Percentiles rank a stretch among this genome's conserved stretches.
These are phyloP conservation scores for Budorcas taxicolor DNA, from an alignment of 2,113 vertebrate species.

Conservation along the genomic window DNA sequence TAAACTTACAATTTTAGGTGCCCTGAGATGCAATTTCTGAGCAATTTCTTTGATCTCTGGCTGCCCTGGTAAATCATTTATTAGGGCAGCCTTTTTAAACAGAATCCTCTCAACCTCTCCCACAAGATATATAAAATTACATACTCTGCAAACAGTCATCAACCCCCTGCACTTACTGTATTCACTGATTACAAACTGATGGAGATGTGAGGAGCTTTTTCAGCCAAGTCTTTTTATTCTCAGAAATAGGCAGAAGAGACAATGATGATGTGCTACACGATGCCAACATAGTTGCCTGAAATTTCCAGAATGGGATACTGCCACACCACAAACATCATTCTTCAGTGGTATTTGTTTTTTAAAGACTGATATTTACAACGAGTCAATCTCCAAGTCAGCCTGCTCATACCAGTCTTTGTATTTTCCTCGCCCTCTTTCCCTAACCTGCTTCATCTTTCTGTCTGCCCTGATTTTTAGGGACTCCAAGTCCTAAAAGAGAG, in stretches of 20 bases:
- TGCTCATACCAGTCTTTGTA: neutral
- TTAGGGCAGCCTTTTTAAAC: conserved; percentile 64
- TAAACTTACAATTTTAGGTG: conserved; percentile 73
- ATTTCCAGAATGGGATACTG: neutral
- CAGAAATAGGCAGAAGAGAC: conserved; percentile 18
- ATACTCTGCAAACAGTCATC: conserved; percentile 45
- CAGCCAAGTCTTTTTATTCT: conserved; percentile 14
- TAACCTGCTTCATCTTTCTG: neutral
- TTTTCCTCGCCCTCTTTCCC: neutral
- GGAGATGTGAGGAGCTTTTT: neutral
- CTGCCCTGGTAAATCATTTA: conserved; percentile 73
- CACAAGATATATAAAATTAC: conserved; percentile 71
- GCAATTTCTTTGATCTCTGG: conserved; percentile 68
- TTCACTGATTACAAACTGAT: conserved; percentile 49
- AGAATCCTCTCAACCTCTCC: conserved; percentile 67
- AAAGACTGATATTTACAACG: neutral
- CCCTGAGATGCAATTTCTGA: conserved; percentile 68
- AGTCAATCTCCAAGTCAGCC: neutral
- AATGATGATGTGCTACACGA: neutral
- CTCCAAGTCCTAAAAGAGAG: neutral
- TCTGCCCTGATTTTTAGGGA: neutral
- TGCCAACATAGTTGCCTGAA: neutral
- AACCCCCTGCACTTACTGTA: conserved; percentile 19
- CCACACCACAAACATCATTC: neutral
- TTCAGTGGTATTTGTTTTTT: neutral